A percentile compares a stretch with the other conserved stretches of the same genome.
Conservation (phyloP, 1,140 invertebrate species). For the Potamilus streckersoni region DNA sequence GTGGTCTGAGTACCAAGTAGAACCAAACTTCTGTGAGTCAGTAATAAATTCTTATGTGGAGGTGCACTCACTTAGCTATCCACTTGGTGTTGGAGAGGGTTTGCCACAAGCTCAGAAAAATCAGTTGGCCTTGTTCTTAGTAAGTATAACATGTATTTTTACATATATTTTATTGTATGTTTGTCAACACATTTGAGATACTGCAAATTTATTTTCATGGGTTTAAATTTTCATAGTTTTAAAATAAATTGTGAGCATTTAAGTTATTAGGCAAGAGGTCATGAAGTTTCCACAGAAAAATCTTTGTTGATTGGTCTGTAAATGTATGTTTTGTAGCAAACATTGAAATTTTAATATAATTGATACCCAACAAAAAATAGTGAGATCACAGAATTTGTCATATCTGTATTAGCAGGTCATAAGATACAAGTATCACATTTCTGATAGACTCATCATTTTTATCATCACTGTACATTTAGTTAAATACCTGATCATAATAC, state of each 20-base stretch:
- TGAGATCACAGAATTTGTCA: too few species aligned
- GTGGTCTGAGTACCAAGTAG: constrained; percentile 48
- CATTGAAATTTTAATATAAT: too few species aligned
- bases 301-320: too few species aligned
- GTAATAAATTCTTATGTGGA: constrained; percentile 72
- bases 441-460: too few species aligned
- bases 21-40: constrained; percentile 72
- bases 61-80: constrained; percentile 62
- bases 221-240: neutral
- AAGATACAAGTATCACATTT: too few species aligned
- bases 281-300: too few species aligned
- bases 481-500: too few species aligned
- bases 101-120: constrained; percentile 70
- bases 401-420: too few species aligned
- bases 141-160: constrained; percentile 59
- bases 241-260: neutral
- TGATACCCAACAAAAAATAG: too few species aligned
- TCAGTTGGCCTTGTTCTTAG: constrained; percentile 75
- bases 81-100: constrained; percentile 20
- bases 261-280: too few species aligned
- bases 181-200: neutral
- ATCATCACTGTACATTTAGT: too few species aligned
- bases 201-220: neutral
- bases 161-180: neutral
- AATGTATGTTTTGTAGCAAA: too few species aligned